Percentiles rank a stretch among this genome's conserved stretches.
phyloP scores from a whole-genome alignment of 2,888 invertebrate genomes.

The Phytoseiulus persimilis region DNA sequence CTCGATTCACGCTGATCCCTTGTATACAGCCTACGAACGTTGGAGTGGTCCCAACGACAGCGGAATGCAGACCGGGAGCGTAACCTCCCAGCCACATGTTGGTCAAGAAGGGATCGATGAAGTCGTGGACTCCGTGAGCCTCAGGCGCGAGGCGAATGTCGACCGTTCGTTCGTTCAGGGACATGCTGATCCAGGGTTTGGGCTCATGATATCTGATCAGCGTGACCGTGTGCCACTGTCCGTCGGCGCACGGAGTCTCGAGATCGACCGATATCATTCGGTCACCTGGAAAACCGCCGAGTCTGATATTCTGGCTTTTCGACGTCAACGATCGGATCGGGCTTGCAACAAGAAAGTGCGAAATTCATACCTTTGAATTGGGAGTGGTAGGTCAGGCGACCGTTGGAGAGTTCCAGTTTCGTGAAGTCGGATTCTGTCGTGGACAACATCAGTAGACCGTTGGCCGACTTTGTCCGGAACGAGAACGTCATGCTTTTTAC shows the following conservation, averaged over 20 bases:
- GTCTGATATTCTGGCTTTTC: too few relatives aligned
- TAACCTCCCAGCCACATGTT: conserved; percentile 63
- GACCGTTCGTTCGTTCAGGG: conserved; percentile 51
- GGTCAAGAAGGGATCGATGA: conserved; percentile 78
- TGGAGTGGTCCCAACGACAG: conserved; percentile 40
- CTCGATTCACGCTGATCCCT: conserved; percentile 62
- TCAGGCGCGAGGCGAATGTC: conserved; percentile 38
- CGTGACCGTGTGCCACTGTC: conserved; percentile 79
- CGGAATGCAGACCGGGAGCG: conserved; percentile 57
- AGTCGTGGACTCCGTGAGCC: conserved; percentile 68
- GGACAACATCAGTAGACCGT: conserved; percentile 75
- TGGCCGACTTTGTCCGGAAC: conserved; percentile 68
- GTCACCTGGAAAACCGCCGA: not conserved
- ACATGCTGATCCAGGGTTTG: conserved; percentile 70
- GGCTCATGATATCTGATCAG: conserved; percentile 56
- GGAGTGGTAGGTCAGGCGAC: conserved; percentile 9
- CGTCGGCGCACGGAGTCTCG: conserved; percentile 59
- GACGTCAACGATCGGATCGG: too few relatives aligned
- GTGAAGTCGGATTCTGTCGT: conserved; percentile 80
- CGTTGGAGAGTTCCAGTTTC: conserved; percentile 55
- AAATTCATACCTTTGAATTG: conserved; percentile 26
- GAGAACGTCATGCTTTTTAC: conserved; percentile 68
- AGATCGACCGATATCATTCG: conserved; percentile 35
- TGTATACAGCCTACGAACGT: not conserved
- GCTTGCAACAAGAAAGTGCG: too few relatives aligned